A percentile compares a stretch with the other conserved stretches of the same genome.
phyloP scores from a whole-genome alignment of 2,888 invertebrate genomes.

The Amorpha juglandis region DNA sequence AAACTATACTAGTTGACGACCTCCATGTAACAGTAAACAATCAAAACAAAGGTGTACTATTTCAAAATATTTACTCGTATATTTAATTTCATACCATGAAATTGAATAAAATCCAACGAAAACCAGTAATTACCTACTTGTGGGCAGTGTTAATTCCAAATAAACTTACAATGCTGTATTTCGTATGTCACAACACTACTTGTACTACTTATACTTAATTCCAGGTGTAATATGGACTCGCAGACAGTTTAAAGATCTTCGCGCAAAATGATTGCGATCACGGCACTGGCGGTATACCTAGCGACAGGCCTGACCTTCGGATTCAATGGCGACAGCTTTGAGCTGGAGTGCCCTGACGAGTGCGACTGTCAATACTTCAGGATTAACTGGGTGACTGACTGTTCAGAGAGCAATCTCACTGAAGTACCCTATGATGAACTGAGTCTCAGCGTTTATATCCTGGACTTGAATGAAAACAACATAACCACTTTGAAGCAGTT shows the following conservation, averaged over 20 bases:
- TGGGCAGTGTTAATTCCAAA: not conserved
- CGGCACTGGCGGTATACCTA: constrained; percentile 57
- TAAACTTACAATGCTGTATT: not conserved
- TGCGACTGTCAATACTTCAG: constrained; percentile 91
- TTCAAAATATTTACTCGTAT: not conserved
- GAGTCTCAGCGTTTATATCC: constrained; percentile 87
- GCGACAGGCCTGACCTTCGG: constrained; percentile 56
- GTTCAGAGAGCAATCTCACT: constrained; percentile 89
- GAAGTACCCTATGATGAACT: constrained; percentile 88
- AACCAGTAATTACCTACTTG: not conserved
- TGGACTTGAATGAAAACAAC: constrained; percentile 89
- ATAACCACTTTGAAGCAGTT: constrained; percentile 85
- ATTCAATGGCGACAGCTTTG: constrained; percentile 86
- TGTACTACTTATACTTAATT: constrained; percentile 35
- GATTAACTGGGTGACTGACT: constrained; percentile 91
- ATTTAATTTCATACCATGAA: not conserved
- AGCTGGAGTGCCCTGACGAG: constrained; percentile 88
- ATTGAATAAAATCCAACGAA: too few relatives aligned
- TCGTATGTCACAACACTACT: not conserved
- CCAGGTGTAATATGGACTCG: constrained; percentile 52
- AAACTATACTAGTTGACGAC: not conserved
- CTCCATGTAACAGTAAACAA: not conserved
- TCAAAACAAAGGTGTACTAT: not conserved
- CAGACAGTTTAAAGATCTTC: constrained; percentile 39
- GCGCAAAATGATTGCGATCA: constrained; percentile 56